Percentiles rank a stretch among this genome's conserved stretches.
Conservation (phyloP, 2,113 vertebrate species). For the Cercopithecus mona region DNA sequence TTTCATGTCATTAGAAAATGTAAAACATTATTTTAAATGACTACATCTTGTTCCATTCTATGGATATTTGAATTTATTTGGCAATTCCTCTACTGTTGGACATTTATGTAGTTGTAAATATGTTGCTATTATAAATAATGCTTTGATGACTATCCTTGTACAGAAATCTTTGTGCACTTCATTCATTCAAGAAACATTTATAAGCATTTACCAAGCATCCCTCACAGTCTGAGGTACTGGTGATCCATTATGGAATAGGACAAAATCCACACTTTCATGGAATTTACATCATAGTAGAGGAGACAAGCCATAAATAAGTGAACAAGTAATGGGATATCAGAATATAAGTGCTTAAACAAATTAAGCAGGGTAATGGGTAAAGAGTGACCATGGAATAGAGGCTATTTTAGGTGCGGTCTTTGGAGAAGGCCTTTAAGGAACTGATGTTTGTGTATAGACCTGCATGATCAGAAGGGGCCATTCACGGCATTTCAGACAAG, state of each 20-base stretch:
- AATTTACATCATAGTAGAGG: too few relatives aligned
- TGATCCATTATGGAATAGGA: background rate
- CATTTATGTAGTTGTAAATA: background rate
- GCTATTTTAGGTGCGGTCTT: background rate
- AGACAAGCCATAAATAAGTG: background rate
- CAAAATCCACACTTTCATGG: background rate
- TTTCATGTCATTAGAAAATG: background rate
- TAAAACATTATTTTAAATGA: background rate
- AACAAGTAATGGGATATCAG: background rate
- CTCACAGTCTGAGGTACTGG: background rate
- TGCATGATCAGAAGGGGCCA: background rate
- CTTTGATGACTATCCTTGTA: background rate
- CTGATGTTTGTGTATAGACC: background rate
- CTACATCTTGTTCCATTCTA: background rate
- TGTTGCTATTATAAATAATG: background rate
- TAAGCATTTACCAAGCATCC: background rate
- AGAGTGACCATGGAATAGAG: background rate
- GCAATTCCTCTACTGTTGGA: background rate
- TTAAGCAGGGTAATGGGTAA: background rate
- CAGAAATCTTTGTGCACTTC: background rate
- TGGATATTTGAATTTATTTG: too few relatives aligned
- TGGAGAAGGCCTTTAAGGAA: background rate
- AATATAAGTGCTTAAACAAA: background rate
- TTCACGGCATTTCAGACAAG: too few relatives aligned
- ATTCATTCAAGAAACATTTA: background rate